phyloP scores from a whole-genome alignment of 2,888 invertebrate genomes.

The Volucella bombylans region DNA sequence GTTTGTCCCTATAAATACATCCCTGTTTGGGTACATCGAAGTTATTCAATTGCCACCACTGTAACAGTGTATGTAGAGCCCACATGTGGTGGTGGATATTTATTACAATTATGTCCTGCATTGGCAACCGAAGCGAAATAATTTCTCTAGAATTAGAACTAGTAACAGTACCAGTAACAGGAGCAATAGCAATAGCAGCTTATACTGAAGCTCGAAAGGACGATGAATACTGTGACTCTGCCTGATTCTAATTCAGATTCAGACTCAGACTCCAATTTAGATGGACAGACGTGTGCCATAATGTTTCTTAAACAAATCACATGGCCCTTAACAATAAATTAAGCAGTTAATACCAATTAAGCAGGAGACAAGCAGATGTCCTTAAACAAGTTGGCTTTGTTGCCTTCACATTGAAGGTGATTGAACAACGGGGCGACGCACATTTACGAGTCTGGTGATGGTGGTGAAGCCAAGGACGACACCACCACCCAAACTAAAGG shows the following conservation, averaged over 20 bases:
- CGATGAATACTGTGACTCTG: too few species aligned
- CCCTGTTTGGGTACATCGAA: slow-evolving; percentile 46
- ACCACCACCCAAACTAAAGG: background rate
- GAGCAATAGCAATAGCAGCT: background rate
- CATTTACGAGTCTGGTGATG: background rate
- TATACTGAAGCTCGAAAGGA: background rate
- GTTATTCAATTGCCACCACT: slow-evolving; percentile 67
- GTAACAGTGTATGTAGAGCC: slow-evolving; percentile 29
- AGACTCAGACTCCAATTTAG: background rate
- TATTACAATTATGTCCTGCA: slow-evolving; percentile 74
- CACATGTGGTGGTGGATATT: slow-evolving; percentile 70
- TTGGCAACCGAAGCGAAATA: slow-evolving; percentile 71
- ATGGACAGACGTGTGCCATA: slow-evolving; percentile 75
- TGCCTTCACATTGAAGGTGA: slow-evolving; percentile 72
- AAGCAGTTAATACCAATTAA: slow-evolving; percentile 82
- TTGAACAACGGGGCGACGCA: slow-evolving; percentile 52
- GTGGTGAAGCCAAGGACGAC: background rate
- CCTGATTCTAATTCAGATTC: slow-evolving; percentile 8
- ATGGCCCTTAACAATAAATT: slow-evolving; percentile 81
- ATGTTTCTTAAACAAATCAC: slow-evolving; percentile 81
- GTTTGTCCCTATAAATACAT: slow-evolving; percentile 16
- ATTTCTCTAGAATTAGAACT: slow-evolving; percentile 43
- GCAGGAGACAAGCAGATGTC: slow-evolving; percentile 80
- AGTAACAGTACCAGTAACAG: slow-evolving; percentile 8
- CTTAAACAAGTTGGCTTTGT: slow-evolving; percentile 77